Evolutionary conservation across 2,797 vertebrate genomes (phyloP), one percentile per base, ranked within the genome.

Genomic region (Miichthys miiuy): DNA sequence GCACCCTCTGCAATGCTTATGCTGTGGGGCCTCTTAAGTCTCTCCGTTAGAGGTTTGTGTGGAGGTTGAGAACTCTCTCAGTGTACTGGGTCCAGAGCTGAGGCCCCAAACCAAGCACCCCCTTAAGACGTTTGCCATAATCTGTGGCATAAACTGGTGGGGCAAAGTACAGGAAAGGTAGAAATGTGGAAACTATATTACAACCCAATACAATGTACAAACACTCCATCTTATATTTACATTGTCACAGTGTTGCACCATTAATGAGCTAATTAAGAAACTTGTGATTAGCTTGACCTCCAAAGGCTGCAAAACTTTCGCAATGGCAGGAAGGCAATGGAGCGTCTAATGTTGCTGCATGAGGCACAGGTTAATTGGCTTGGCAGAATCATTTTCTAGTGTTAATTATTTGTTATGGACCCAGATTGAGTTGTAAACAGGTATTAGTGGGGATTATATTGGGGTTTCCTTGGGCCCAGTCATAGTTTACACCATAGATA

Each of bases 351-450:
- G 74, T 64, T 79, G 61, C 72, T 67, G 68, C 71, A 71, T 27
- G 77, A 80, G 79, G 65, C 79, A 72, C 79, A 80, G 83, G 87
- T 88, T 93, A 91, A 93, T 90, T 89, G 81, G 77, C 85, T 83
- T 67, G 71, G 74, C 79, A 81, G 78, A 83, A 72, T 86, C 44
- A 77, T 89, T 92, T 91, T 85, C 87, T 68, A 34, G 5, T 25
- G 52, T 77, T 92, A 83, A 92, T 93, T 88, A 84, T 91, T 92
- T 93, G 80, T 80, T 85, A 77, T 80, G 75, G 80, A 83, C 73
- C 75, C 74, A 79, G 83, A 73, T 72, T 77, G 80, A 84, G 73
- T 75, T 75, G 83, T 90, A 85, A 90, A 92, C 78, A 86, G 79
- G 82, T 72, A 85, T 90, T 89, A 90, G 78, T 14, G 47, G 30